Evolutionary conservation across 2,888 invertebrate species (phyloP).

Genomic region (Apodemia duryi): DNA sequence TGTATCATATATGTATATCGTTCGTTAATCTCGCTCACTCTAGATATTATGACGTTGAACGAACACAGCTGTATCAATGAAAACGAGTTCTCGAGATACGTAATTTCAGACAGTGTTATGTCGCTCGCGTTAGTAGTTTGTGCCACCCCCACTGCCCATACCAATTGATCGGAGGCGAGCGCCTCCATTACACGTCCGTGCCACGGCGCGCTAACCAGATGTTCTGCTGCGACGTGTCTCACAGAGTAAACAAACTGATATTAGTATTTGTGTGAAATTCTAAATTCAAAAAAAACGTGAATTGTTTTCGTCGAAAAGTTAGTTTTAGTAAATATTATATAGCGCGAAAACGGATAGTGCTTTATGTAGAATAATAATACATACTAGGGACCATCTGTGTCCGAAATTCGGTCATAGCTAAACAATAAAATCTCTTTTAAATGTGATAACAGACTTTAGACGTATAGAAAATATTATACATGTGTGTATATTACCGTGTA

Average conservation of each 20-base stretch:
- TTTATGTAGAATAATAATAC: neutral
- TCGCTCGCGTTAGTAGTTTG: conserved; percentile 27
- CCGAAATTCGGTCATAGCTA: no score
- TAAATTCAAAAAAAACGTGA: neutral
- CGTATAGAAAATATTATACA: no score
- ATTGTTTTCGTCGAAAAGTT: neutral
- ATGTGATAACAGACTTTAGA: no score
- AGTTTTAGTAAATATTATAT: neutral
- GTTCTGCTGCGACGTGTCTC: conserved; percentile 28
- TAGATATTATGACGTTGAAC: neutral
- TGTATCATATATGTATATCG: neutral
- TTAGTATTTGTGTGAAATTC: conserved; percentile 5
- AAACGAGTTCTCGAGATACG: neutral
- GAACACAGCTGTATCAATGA: neutral
- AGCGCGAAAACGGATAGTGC: neutral
- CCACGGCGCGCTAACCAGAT: conserved; percentile 40
- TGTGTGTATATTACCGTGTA: no score
- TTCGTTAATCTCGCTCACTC: neutral
- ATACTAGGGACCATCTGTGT: no score
- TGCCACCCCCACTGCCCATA: conserved; percentile 32
- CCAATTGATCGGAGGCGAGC: conserved; percentile 47
- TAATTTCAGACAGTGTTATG: neutral
- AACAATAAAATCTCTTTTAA: no score
- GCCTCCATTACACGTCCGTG: conserved; percentile 37
- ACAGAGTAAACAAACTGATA: conserved; percentile 8